These are phyloP conservation scores for Drosophila orosa DNA, from an alignment of 1,140 invertebrate species.

Conservation along the genomic window DNA sequence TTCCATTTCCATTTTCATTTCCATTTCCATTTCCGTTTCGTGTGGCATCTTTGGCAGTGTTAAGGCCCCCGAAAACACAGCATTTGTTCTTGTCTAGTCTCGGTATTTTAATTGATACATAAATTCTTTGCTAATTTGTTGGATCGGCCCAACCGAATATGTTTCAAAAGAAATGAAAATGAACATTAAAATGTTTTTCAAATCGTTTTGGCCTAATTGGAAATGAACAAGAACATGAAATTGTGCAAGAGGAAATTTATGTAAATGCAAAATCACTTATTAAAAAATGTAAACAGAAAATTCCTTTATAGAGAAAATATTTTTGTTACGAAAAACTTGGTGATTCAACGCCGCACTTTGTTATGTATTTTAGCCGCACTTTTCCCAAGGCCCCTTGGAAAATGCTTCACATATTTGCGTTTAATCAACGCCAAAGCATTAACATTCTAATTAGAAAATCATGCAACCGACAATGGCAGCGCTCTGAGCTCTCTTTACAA, in stretches of 20 bases:
- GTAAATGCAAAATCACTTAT: not conserved
- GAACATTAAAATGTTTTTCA: constrained; percentile 24
- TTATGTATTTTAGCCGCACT: constrained; percentile 5
- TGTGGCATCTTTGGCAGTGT: constrained; percentile 60
- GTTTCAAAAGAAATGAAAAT: constrained; percentile 17
- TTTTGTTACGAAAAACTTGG: constrained; percentile 1
- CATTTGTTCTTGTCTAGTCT: constrained; percentile 57
- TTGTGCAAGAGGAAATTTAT: constrained; percentile 20
- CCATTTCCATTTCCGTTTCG: constrained; percentile 58
- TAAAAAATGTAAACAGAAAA: constrained; percentile 14
- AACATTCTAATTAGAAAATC: constrained; percentile 62
- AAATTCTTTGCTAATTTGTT: constrained; percentile 66
- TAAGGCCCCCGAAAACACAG: constrained; percentile 23
- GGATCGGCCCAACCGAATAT: constrained; percentile 9
- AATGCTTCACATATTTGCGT: constrained; percentile 47
- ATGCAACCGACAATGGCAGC: constrained; percentile 35
- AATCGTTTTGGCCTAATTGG: constrained; percentile 25
- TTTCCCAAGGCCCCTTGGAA: constrained; percentile 22
- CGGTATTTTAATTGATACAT: constrained; percentile 72
- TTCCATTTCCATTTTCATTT: constrained; percentile 58
- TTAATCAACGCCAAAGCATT: constrained; percentile 47
- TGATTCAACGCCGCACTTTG: constrained; percentile 1
- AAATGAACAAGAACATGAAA: constrained; percentile 17
- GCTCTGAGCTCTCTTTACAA: constrained; percentile 21
- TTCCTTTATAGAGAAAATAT: constrained; percentile 2